Base-by-base conservation (phyloP, 1,140 invertebrate genomes). In the Drosophila melanogaster region DNA sequence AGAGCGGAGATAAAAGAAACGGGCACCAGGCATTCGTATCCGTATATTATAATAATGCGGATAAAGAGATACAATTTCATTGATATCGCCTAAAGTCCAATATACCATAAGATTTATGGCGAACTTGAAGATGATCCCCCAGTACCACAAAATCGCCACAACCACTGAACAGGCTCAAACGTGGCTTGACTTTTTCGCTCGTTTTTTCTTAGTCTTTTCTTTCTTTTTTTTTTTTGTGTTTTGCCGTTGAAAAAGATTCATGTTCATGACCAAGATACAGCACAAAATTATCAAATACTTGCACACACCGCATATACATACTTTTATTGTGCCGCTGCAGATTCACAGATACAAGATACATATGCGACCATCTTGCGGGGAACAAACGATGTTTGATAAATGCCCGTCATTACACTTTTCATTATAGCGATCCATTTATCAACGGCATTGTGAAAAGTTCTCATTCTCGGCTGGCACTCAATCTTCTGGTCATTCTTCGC, bases 1-100 rank as follows among this genome's bases (percentile, higher is more conserved):
- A 14, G 57, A 40, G 37, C 22, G 46, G 35, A n/a, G 11, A 17
- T 37, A 38, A 54, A 22, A 22, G n/a, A n/a, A 41, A 33, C 22
- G 30, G 17, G 17, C 43, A 51, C 43, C 51, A 35, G 19, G 17
- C 66, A 60, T 62, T 77, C 76, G 79, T 61, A 89, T 81, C 76
- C 79, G 79, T 91, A 91, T 89, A 91, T 91, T 91, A 91, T 81
- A 80, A 91, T 91, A 89, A 90, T 90, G 90, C 86, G 90, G 90
- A 91, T 91, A 90, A 91, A 89, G 73, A 91, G 90, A 91, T 91
- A 91, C 83, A 90, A 91, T 91, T 91, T 91, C 90, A 90, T 91
- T 91, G 90, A 91, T 91, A 91, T 91, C 84, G 83, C 76, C 90
- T 81, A 85, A 90, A 89, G 86, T 89, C 83, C 90, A 91, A 91